Conservation (phyloP, 2,113 vertebrate genomes). For the Cheirogaleus medius region DNA sequence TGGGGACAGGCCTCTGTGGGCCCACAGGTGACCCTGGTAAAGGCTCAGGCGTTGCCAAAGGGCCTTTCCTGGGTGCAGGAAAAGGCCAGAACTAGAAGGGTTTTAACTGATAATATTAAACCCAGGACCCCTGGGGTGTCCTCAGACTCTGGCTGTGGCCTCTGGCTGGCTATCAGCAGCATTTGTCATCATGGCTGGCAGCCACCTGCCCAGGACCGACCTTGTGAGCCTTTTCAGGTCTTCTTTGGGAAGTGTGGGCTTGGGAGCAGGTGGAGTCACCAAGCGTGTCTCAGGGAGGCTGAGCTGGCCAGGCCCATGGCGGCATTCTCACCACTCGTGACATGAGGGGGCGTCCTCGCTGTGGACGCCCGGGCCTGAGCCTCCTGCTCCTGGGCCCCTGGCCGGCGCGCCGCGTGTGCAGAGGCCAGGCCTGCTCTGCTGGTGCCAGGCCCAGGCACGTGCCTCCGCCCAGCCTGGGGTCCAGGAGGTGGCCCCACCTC, state of each 20-base stretch:
- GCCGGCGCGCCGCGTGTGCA: neutral
- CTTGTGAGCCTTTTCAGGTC: neutral
- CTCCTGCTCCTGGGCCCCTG: neutral
- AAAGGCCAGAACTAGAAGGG: neutral
- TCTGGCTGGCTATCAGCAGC: neutral
- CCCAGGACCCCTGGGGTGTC: neutral
- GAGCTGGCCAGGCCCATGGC: neutral
- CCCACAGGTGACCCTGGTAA: neutral
- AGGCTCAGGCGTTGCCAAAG: neutral
- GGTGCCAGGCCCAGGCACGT: accelerated
- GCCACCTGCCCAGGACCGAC: neutral
- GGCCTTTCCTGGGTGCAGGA: neutral
- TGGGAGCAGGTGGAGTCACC: neutral
- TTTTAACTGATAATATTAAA: neutral
- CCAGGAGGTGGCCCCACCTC: neutral
- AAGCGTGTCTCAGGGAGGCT: accelerated
- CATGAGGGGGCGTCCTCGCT: neutral
- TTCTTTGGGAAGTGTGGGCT: neutral
- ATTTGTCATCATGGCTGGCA: accelerated
- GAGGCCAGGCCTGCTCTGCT: too few relatives aligned
- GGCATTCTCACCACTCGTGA: neutral
- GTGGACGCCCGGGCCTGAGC: neutral
- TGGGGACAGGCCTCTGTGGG: neutral
- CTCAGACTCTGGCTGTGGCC: neutral
- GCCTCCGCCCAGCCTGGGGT: neutral